Evolutionary conservation across 2,113 vertebrate genomes (phyloP), one percentile per base, ranked within the genome.

Genomic region (Coryphaenoides rupestris): DNA sequence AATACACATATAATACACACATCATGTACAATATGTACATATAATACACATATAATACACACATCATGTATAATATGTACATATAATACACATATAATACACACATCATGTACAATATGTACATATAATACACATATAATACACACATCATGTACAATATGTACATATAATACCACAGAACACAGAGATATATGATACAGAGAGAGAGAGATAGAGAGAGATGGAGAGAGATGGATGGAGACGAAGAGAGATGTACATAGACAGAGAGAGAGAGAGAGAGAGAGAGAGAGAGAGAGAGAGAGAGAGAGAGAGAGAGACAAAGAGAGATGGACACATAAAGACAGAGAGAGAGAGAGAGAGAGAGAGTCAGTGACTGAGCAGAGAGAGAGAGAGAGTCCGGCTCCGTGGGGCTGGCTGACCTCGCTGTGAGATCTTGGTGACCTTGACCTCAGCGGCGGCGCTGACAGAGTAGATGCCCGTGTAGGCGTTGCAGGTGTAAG

Each of bases 401-500:
- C 6, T 26, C 24, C 24, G n/a, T n/a, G n/a, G 3, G 33, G 33
- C 21, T 21, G 10, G 19, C 69, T 73, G 70, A 92, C 90, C 90
- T 78, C 62, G 58, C 0, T 66, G 75, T 0, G 15, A 50, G 68
- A 65, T 84, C 82, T 88, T 93, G 47, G 69, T 76, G 81, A 99
- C 82, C 49, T 86, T 91, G 28, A 99, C 85, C 68, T 98, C 93
- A 0, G 96, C 95, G 60, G 91, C 93, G 76, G 95, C 95, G 21
- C 97, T 98, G 80, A 93, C 92, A 0, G 96, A 94, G 78, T 89
- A 92, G 69, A 89, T 94, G 21, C 94, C 94, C 0, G 91, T 94
- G 85, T 96, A 99, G 5, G 94, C 95, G 0, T 92, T 99, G 76
- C 97, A 99, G 0, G 93, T 98, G 73, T 99, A 99, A 2, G 92